Conservation (phyloP, 2,888 invertebrate species). For the Nephrocerus scutellatus region DNA sequence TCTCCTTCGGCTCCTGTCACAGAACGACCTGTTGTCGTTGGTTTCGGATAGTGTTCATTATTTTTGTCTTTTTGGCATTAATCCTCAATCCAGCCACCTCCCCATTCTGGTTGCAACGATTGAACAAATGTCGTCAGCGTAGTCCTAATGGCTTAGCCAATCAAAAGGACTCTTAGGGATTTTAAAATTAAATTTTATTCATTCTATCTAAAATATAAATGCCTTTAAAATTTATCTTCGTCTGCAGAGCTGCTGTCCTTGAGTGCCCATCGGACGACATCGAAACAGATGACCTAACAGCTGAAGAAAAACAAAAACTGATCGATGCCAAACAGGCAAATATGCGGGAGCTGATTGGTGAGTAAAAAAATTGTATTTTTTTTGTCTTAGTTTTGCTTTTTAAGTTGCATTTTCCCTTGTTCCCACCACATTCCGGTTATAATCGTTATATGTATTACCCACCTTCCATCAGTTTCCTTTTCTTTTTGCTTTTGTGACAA, state of each 20-base stretch:
- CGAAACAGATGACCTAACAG: constrained; percentile 64
- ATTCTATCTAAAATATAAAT: no score
- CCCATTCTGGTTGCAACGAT: no score
- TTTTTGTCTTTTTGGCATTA: no score
- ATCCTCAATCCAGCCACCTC: no score
- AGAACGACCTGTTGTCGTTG: no score
- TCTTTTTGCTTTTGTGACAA: not conserved
- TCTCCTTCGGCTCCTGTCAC: no score
- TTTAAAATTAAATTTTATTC: no score
- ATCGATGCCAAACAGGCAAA: constrained; percentile 72
- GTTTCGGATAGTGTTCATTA: no score
- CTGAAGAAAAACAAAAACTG: constrained; percentile 63
- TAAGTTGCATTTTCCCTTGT: constrained; percentile 1
- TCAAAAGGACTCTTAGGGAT: no score
- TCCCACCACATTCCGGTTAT: not conserved
- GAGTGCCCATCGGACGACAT: constrained; percentile 74
- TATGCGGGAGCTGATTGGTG: constrained; percentile 74
- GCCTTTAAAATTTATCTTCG: no score
- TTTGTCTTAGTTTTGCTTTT: constrained; percentile 11
- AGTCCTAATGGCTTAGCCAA: no score
- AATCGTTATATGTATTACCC: not conserved
- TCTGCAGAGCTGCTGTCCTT: constrained; percentile 64
- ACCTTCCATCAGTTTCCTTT: not conserved
- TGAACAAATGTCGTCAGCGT: no score
- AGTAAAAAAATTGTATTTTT: constrained; percentile 32